Percentiles rank a stretch among this genome's conserved stretches.
phyloP scores from a whole-genome alignment of 2,113 vertebrate genomes.

The Centropristis striata region DNA sequence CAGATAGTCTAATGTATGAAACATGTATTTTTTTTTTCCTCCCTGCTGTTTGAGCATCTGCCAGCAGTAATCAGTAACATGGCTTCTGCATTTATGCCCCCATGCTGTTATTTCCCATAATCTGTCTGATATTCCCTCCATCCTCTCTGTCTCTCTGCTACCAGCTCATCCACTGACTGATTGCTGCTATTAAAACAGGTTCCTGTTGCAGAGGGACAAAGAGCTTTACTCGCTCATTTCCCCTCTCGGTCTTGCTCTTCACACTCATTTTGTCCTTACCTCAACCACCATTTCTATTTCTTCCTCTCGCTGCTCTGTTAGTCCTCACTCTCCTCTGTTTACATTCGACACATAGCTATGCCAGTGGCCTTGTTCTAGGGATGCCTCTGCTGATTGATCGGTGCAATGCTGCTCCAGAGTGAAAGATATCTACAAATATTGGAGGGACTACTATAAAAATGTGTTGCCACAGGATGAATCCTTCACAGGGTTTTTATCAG shows the following conservation, averaged over 20 bases:
- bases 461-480: not conserved
- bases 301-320: not conserved
- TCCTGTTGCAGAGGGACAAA: constrained; percentile 17
- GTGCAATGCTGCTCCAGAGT: not conserved
- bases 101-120: constrained; percentile 61
- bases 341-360: not conserved
- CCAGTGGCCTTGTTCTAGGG: not conserved
- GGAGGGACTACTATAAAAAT: not conserved
- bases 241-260: not conserved
- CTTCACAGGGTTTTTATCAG: not conserved
- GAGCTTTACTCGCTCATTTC: constrained; percentile 9
- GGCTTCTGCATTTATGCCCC: constrained; percentile 52
- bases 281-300: constrained; percentile 17
- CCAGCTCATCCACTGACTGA: constrained; percentile 54
- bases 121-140: constrained; percentile 56
- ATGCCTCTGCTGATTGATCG: not conserved
- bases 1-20: not conserved
- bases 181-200: constrained; percentile 59
- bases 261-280: not conserved
- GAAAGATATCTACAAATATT: not conserved
- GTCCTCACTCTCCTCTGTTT: not conserved
- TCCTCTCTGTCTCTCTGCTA: constrained; percentile 36
- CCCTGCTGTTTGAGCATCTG: constrained; percentile 30
- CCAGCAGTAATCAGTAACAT: constrained; percentile 45
- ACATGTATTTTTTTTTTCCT: not conserved